Percentiles rank a stretch among this genome's conserved stretches.
Conservation (phyloP, 2,797 vertebrate species). For the Mycteria americana region DNA sequence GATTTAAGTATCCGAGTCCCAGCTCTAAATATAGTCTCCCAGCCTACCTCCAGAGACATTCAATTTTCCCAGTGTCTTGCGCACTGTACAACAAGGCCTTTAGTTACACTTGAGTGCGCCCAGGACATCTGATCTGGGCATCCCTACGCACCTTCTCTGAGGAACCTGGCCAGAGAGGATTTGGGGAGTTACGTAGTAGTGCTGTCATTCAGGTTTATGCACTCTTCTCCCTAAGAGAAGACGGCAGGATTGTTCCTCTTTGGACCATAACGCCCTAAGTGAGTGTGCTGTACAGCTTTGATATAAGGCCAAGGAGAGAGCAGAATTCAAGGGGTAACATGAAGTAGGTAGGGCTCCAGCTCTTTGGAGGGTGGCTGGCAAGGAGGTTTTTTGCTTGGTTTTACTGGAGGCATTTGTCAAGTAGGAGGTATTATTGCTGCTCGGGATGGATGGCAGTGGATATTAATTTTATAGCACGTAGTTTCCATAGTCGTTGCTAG, state of each 20-base stretch:
- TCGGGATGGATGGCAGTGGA: not conserved
- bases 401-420: not conserved
- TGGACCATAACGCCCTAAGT: too few species aligned
- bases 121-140: not conserved
- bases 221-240: not conserved
- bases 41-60: not conserved
- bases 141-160: not conserved
- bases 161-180: not conserved
- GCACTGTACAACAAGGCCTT: not conserved
- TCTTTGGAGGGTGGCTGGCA: not conserved
- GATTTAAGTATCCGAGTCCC: not conserved
- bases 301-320: not conserved
- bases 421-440: not conserved
- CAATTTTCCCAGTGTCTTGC: not conserved
- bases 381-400: not conserved
- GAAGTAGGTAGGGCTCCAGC: not conserved
- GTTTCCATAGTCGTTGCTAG: not conserved
- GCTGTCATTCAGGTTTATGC: not conserved
- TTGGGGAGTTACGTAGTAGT: not conserved
- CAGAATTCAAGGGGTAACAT: not conserved
- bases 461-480: not conserved
- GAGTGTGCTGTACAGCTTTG: not conserved
- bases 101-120: not conserved
- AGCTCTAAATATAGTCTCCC: not conserved
- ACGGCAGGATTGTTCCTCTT: not conserved